These are phyloP conservation scores for Cataglyphis hispanica DNA, from an alignment of 1,140 invertebrate species.

Conservation along the genomic window DNA sequence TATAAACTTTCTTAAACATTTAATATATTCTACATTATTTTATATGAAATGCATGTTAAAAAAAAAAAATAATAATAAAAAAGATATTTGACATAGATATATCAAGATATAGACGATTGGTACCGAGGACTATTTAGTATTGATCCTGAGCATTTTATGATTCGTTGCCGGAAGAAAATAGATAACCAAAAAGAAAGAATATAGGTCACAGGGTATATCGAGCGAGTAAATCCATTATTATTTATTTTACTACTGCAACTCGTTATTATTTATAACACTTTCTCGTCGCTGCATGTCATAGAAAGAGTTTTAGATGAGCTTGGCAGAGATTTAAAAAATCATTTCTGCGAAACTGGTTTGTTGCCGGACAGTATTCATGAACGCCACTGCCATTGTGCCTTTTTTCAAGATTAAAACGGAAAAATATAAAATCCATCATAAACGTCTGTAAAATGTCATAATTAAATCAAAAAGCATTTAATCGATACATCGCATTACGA, in stretches of 20 bases:
- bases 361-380: slow-evolving; percentile 21
- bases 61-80: background rate
- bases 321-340: slow-evolving; percentile 44
- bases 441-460: background rate
- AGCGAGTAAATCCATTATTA: slow-evolving; percentile 54
- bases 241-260: slow-evolving; percentile 43
- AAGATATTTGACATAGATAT: background rate
- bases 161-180: background rate
- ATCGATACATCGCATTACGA: slow-evolving; percentile 4
- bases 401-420: slow-evolving; percentile 7
- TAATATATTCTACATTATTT: background rate
- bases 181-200: slow-evolving; percentile 21
- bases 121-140: background rate
- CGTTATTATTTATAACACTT: slow-evolving; percentile 52
- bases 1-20: background rate
- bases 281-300: slow-evolving; percentile 25
- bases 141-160: slow-evolving; percentile 28
- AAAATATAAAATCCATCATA: background rate
- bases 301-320: slow-evolving; percentile 43
- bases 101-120: background rate
- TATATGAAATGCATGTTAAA: background rate
- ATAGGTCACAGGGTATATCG: slow-evolving; percentile 63
- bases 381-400: background rate
- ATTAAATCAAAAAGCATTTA: slow-evolving; percentile 1
- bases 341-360: slow-evolving; percentile 28